Evolutionary conservation across 2,113 vertebrate species (phyloP).

Genomic region (Elephas maximus): DNA sequence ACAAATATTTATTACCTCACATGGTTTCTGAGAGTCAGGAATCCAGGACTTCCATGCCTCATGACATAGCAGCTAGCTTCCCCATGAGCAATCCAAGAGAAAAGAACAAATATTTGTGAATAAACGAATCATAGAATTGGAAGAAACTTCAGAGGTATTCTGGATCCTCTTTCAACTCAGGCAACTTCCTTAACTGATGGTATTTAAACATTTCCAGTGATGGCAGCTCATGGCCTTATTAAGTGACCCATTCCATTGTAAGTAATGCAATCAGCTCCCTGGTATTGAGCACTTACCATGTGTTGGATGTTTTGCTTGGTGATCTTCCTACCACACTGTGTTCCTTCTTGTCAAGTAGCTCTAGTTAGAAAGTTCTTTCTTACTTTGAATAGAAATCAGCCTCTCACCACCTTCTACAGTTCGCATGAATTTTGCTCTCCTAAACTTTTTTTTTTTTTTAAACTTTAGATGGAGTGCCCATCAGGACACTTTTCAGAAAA

Average conservation of each 20-base stretch:
- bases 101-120: background rate
- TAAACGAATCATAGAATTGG: background rate
- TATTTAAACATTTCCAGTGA: background rate
- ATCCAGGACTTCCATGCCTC: too few relatives aligned
- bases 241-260: too few relatives aligned
- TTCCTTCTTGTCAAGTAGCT: background rate
- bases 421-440: background rate
- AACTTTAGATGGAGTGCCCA: background rate
- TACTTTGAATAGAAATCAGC: background rate
- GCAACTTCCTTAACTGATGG: background rate
- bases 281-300: background rate
- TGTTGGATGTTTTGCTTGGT: background rate
- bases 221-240: background rate
- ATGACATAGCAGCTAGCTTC: too few relatives aligned
- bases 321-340: background rate
- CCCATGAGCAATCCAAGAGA: background rate
- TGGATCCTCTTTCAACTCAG: background rate
- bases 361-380: background rate
- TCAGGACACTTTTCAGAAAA: background rate
- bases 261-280: background rate
- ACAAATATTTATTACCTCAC: background rate
- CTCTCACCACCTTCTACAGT: background rate
- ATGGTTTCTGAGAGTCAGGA: background rate
- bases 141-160: background rate
- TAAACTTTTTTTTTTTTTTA: background rate